Evolutionary conservation across 1,140 invertebrate species (phyloP), one percentile per base, ranked within the genome.

Genomic region (Diachasma alloeum): DNA sequence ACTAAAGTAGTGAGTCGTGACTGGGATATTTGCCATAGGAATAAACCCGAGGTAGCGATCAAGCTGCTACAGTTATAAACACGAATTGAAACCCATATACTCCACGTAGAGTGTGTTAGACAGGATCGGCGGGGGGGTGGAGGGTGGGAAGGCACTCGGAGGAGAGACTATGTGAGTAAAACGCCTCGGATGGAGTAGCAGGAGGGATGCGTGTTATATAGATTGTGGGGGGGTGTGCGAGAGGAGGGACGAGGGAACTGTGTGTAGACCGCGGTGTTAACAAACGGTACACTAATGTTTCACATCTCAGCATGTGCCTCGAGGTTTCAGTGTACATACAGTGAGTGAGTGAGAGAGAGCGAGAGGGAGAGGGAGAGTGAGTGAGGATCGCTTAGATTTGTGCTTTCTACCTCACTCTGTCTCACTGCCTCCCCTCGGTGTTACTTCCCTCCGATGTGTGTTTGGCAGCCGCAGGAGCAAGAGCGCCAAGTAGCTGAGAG

Each of bases 201-300:
- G 56, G 72, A 22, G 37, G 17, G 53, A 66, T 68, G 77, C 63
- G 78, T 72, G 69, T 22, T 71, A 68, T 53, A 37, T 17, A 36
- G 37, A 31, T 39, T 36, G 22, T n/a, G 24, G 10, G 22, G 31
- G 31, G 36, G 24, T 26, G 19, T 73, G 46, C 15, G 72, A 76
- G 68, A 19, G 75, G 69, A 5, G n/a, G 5, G 24, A 59, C 24
- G 67, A 26, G 67, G 36, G 11, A 11, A 44, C 19, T 81, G 79
- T 87, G 85, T 88, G 86, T 88, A 88, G 83, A 87, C 85, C 81
- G 85, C 82, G 85, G 87, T 88, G 87, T 89, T 88, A 89, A 89
- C 87, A 88, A 89, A 89, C 87, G 87, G 86, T 88, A 89, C 87
- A 89, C 87, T 88, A 87, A 88, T 87, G 87, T 89, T 88, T 88